Base-by-base conservation (phyloP, 1,140 invertebrate genomes). In the Psix sp. region DNA sequence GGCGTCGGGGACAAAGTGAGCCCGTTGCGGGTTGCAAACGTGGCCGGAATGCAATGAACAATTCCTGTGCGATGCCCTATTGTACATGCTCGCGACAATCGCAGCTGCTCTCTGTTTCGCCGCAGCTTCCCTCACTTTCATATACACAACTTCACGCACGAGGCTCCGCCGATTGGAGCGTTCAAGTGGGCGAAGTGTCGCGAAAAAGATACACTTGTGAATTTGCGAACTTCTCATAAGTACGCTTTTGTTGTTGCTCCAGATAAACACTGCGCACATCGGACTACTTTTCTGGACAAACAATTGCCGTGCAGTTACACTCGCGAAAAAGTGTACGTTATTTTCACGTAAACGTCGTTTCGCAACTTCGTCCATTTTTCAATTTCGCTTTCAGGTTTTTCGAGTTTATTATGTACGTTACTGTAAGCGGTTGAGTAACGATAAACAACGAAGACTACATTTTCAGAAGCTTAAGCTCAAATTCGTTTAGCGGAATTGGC, bases 31-130 rank as follows among this genome's bases (percentile, higher is more conserved):
- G 59, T 74, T 70, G 57, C 77, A 68, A 56, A 81, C 76, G 80
- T 80, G 79, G 79, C 74, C 74, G 67, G 79, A 81, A 85, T 82
- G 59, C 73, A 82, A 68, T 77, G 74, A 80, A 78, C 80, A 74
- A 77, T 80, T 65, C 56, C 39, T 62, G 54, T 67, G 66, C 29
- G 74, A 67, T 60, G 59, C 43, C 49, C 51, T 39, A 65, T 76
- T 76, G 73, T 76, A 40, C 48, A 48, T 66, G 24, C 56, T 38
- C 18, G 57, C 62, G 70, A 68, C 74, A 73, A 73, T 76, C 63
- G 74, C 67, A 72, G 57, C 54, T 70, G 68, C 52, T 67, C 45
- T 66, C 63, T 59, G 54, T 70, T 65, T 65, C 20, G 40, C 4
- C 26, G 11, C 60, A 18, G 51, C 45, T 52, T 35, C n/a, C 40